Base-by-base conservation (phyloP, 2,888 invertebrate species). In the Apotomis turbidana region DNA sequence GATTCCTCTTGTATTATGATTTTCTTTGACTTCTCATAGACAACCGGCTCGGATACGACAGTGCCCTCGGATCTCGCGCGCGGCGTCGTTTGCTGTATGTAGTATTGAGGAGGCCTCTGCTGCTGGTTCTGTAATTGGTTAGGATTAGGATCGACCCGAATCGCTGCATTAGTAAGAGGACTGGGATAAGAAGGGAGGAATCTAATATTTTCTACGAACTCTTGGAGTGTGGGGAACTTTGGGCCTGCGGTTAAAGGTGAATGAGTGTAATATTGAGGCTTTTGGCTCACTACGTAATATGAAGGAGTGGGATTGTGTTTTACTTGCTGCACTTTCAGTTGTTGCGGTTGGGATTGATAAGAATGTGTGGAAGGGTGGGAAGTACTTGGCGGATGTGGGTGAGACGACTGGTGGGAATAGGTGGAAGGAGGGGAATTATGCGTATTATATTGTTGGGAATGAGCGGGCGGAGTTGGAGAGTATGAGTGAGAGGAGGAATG, bases 21-120 rank as follows among this genome's bases (percentile, higher is more conserved):
- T 27, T 81, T 85, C 79, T 90, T 89, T 0, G 87, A 84, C 79
- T 90, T 89, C 77, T 90, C 92, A n/a, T 83, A 83, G 38, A 88
- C 75, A 54, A 84, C 82, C 2, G 85, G 82, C 46, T 80, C 77
- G 36, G 83, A 79, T 27, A 74, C 73, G 51, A 80, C 74, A 63
- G 80, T 78, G 15, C 67, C 68, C 49, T 74, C 73, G 9, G 74
- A 76, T 41, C 75, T 73, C 38, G 66, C 62, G 27, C 54, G 61
- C 78, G 76, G 74, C 79, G 79, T 69, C 58, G 75, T 62, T 66
- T 76, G 75, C 5, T 76, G 74, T 46, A 76, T 74, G 27, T 74
- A 76, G 54, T 66, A 75, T 46, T 79, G 77, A 38, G 68, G 67
- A 57, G 75, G 62, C 41, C 67, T 68, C n/a, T 74, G 62, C 61